Evolutionary conservation across 2,888 invertebrate species (phyloP).

Genomic region (Apodemia zela): DNA sequence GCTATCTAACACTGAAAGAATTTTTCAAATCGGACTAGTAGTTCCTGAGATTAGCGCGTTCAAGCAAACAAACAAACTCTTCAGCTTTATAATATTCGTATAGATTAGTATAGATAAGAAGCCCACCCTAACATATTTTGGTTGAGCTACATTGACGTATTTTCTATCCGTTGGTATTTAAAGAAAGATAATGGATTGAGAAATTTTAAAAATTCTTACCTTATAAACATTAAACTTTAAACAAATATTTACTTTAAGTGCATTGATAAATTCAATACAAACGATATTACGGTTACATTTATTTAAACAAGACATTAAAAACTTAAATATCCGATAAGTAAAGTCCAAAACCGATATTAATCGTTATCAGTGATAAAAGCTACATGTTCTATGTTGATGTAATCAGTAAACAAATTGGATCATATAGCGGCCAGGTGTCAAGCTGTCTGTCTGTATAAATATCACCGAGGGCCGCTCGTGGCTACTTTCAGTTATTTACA

Average conservation of each 20-base stretch:
- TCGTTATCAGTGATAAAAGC: constrained; percentile 33
- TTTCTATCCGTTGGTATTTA: not conserved
- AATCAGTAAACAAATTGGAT: constrained; percentile 39
- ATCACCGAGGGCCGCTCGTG: constrained; percentile 48
- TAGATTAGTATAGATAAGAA: too few relatives aligned
- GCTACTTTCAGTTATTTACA: constrained; percentile 53
- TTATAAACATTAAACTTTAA: too few relatives aligned
- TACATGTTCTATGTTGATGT: not conserved
- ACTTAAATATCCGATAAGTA: not conserved
- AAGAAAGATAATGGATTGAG: not conserved
- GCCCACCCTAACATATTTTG: too few relatives aligned
- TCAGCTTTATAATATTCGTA: too few relatives aligned
- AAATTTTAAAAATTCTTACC: not conserved
- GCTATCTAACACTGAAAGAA: too few relatives aligned
- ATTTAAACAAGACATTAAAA: constrained; percentile 9
- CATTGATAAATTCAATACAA: not conserved
- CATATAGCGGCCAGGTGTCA: constrained; percentile 58
- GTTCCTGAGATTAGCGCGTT: too few relatives aligned
- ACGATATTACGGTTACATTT: not conserved
- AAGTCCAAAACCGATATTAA: constrained; percentile 21
- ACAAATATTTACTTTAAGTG: not conserved
- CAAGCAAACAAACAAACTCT: too few relatives aligned
- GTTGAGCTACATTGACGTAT: not conserved
- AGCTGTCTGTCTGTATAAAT: constrained; percentile 52
- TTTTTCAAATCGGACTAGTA: too few relatives aligned